Evolutionary conservation across 92 coral and sea anemone species (phyloP).

Genomic region (Chrysogorgia sp.): DNA sequence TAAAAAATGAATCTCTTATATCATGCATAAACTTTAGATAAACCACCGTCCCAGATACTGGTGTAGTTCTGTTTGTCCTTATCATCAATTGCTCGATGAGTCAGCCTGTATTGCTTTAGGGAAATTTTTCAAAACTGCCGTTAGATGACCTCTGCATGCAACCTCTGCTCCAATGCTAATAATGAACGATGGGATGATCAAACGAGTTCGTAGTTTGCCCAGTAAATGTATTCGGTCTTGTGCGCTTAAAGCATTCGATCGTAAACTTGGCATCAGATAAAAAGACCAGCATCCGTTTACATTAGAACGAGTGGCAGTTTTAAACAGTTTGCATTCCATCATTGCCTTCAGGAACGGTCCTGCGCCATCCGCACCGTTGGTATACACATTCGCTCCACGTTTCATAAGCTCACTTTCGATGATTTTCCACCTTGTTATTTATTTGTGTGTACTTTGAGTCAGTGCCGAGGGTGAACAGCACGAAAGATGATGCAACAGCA

Average conservation of each 20-base stretch:
- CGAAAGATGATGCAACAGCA: constrained; percentile 1
- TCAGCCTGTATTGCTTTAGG: constrained; percentile 22
- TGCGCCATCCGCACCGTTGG: too few relatives aligned
- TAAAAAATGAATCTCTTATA: constrained; percentile 17
- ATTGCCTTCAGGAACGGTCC: too few relatives aligned
- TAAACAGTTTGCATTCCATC: neutral
- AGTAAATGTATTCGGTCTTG: neutral
- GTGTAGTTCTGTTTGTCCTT: constrained; percentile 16
- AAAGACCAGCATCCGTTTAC: neutral
- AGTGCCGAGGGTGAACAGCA: neutral
- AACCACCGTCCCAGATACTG: constrained; percentile 1
- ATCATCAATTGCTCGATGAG: neutral
- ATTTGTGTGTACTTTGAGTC: constrained; percentile 8
- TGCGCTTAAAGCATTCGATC: neutral
- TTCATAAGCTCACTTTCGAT: neutral
- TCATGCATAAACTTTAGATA: constrained; percentile 1
- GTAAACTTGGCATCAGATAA: too few relatives aligned
- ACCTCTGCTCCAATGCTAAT: constrained; percentile 5
- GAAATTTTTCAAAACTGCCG: neutral
- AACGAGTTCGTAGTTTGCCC: neutral
- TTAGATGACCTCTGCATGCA: constrained; percentile 13
- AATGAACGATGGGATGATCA: constrained; percentile 4
- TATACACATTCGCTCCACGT: neutral
- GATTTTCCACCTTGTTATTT: neutral
- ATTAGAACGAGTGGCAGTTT: neutral